phyloP scores from a whole-genome alignment of 1,140 invertebrate species.

The Brachystomella parvula region DNA sequence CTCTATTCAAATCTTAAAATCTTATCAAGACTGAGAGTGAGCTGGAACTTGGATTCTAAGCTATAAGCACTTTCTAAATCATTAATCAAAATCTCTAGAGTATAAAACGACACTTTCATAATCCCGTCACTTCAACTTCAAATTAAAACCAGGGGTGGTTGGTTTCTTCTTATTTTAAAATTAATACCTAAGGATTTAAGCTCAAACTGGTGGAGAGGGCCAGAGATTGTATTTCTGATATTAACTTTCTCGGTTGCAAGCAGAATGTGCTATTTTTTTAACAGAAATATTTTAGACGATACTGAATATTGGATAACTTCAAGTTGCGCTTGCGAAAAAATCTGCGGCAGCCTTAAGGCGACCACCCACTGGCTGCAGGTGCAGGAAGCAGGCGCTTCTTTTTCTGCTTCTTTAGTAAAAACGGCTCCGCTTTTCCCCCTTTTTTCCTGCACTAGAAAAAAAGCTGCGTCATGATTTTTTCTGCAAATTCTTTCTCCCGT shows the following conservation, averaged over 20 bases:
- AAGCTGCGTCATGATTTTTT: too few relatives aligned
- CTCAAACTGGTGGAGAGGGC: background rate
- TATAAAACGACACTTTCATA: background rate
- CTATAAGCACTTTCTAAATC: background rate
- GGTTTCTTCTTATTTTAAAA: too few relatives aligned
- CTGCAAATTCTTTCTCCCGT: too few relatives aligned
- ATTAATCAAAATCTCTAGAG: conserved; percentile 5
- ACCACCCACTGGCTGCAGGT: too few relatives aligned
- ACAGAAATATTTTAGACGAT: background rate
- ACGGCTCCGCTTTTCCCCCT: too few relatives aligned
- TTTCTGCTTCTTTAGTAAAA: too few relatives aligned
- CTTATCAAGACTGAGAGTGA: background rate
- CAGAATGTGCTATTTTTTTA: too few relatives aligned
- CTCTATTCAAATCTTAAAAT: conserved; percentile 3
- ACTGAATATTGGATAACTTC: background rate
- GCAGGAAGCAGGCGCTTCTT: too few relatives aligned
- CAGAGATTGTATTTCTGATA: too few relatives aligned
- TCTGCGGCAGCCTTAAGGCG: background rate
- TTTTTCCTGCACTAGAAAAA: too few relatives aligned
- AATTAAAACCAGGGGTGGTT: background rate
- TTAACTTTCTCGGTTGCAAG: too few relatives aligned
- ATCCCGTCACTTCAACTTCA: conserved; percentile 9
- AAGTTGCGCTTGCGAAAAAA: background rate
- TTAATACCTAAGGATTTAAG: background rate
- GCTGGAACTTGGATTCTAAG: background rate